phyloP scores from a whole-genome alignment of 2,113 vertebrate genomes.

The Ctenodactylus gundi region DNA sequence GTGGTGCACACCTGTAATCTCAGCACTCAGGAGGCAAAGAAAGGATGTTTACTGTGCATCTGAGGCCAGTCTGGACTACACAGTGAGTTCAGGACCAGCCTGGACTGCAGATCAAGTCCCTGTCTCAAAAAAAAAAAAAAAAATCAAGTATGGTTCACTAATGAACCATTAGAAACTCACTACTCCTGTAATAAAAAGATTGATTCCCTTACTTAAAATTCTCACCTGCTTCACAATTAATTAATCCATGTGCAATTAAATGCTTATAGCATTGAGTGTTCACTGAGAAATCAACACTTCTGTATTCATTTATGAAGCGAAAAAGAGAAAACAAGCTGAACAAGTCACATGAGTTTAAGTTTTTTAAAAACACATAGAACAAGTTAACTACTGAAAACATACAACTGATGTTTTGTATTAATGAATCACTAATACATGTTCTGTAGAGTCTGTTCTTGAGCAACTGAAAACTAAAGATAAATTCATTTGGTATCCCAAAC shows the following conservation, averaged over 20 bases:
- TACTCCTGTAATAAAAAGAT: conserved; percentile 78
- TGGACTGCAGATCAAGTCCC: too few species aligned
- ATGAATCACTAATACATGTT: background rate
- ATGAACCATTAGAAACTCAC: conserved; percentile 81
- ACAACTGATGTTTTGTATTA: conserved; percentile 34
- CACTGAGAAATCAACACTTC: conserved; percentile 78
- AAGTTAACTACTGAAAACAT: conserved; percentile 69
- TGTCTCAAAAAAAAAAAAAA: too few species aligned
- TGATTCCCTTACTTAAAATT: conserved; percentile 76
- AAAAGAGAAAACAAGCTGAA: conserved; percentile 71
- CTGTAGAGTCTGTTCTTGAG: background rate
- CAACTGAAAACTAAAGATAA: background rate
- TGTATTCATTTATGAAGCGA: conserved; percentile 75
- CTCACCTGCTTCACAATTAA: conserved; percentile 79
- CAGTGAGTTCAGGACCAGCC: too few species aligned
- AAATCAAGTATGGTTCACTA: conserved; percentile 42
- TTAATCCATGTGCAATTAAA: conserved; percentile 78
- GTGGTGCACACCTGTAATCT: too few species aligned
- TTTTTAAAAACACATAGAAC: conserved; percentile 70
- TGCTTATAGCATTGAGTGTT: conserved; percentile 69
- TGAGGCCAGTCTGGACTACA: too few species aligned
- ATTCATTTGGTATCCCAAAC: background rate
- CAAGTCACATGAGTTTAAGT: conserved; percentile 76
- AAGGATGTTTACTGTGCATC: too few species aligned
- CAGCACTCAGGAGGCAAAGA: too few species aligned